These are phyloP conservation scores for Ceratothoa steindachneri DNA, from an alignment of 2,888 invertebrate species.

Conservation along the genomic window DNA sequence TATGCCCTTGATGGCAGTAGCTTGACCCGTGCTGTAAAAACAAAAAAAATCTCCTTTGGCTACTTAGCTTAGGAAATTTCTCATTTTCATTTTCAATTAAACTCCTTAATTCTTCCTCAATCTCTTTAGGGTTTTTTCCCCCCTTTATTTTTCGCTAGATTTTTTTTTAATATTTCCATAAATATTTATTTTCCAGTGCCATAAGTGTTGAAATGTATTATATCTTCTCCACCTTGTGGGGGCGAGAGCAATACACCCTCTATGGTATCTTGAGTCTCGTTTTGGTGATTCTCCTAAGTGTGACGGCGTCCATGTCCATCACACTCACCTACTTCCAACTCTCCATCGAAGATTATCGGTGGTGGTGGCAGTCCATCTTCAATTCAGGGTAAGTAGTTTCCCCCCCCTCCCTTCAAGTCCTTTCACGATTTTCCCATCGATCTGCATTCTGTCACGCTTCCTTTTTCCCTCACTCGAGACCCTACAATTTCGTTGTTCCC, in stretches of 20 bases:
- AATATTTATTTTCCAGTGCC: slow-evolving; percentile 53
- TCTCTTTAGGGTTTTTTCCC: no score
- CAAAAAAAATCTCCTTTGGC: no score
- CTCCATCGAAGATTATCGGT: slow-evolving; percentile 57
- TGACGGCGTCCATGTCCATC: slow-evolving; percentile 57
- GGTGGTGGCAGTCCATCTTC: slow-evolving; percentile 59
- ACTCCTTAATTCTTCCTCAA: no score
- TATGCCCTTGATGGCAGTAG: no score
- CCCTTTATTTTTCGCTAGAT: no score
- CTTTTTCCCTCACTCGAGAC: neutral
- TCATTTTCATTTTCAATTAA: no score
- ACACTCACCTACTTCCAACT: slow-evolving; percentile 58
- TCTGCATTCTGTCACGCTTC: neutral
- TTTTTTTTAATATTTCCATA: no score
- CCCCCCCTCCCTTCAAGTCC: neutral
- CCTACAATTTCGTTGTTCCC: no score
- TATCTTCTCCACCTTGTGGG: slow-evolving; percentile 59
- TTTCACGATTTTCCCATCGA: neutral
- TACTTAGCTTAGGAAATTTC: no score
- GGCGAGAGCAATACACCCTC: slow-evolving; percentile 57
- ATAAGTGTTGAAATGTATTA: slow-evolving; percentile 58
- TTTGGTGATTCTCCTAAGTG: slow-evolving; percentile 56
- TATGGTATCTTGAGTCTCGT: slow-evolving; percentile 57
- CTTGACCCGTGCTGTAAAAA: no score
- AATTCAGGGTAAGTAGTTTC: slow-evolving; percentile 55